phyloP scores from a whole-genome alignment of 2,888 invertebrate species.

The Metalampra italica region DNA sequence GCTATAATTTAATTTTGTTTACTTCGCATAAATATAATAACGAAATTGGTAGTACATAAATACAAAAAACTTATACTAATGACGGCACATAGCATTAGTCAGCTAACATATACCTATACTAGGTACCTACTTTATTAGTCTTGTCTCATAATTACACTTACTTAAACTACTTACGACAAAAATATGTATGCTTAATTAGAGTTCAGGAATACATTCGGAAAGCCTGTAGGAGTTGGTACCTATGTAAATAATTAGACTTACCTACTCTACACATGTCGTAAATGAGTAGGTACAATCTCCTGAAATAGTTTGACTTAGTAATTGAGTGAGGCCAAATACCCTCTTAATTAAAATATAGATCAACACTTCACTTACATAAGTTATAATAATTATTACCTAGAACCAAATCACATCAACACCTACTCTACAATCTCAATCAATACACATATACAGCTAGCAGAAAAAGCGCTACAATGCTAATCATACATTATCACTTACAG shows the following conservation, averaged over 20 bases:
- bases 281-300: no score
- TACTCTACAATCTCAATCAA: neutral
- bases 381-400: neutral
- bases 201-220: neutral
- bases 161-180: no score
- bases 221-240: no score
- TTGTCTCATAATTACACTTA: constrained; percentile 18
- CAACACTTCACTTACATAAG: no score
- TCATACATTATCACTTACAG: neutral
- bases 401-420: neutral
- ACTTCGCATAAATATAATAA: constrained; percentile 20
- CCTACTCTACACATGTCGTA: neutral
- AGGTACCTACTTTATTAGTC: constrained; percentile 46
- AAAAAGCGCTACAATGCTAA: constrained; percentile 12
- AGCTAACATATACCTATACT: constrained; percentile 17
- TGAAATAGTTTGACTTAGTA: no score
- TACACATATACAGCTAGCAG: constrained; percentile 4
- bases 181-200: neutral
- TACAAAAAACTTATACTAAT: constrained; percentile 37
- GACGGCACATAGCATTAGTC: constrained; percentile 40
- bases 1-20: constrained; percentile 1
- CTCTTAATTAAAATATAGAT: no score
- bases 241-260: no score
- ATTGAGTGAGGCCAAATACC: no score
- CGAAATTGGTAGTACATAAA: constrained; percentile 27